Conservation (phyloP, 2,888 invertebrate genomes). For the Eutolmus rufibarbis region DNA sequence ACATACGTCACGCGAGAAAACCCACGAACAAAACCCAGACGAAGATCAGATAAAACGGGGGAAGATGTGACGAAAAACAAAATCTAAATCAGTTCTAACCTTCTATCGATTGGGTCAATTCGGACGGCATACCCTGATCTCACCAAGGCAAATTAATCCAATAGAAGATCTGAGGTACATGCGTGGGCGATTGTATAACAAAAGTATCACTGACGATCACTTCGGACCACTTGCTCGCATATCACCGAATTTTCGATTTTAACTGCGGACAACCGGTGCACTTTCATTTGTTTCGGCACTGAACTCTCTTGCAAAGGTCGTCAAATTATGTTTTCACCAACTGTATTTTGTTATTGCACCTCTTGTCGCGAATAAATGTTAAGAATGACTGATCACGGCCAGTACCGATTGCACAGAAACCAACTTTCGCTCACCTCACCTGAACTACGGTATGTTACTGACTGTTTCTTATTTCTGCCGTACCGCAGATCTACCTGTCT, state of each 20-base stretch:
- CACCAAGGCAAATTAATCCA: constrained; percentile 27
- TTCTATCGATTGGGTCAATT: constrained; percentile 19
- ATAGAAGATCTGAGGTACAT: background rate
- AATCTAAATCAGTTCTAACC: constrained; percentile 30
- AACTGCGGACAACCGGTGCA: background rate
- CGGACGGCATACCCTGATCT: constrained; percentile 13
- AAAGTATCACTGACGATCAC: constrained; percentile 12
- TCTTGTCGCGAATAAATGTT: background rate
- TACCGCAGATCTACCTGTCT: constrained; percentile 4
- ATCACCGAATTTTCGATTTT: background rate
- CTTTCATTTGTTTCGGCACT: background rate
- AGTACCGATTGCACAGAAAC: background rate
- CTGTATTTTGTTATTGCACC: background rate
- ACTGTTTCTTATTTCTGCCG: constrained; percentile 4
- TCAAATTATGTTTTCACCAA: background rate
- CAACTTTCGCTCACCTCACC: constrained; percentile 31
- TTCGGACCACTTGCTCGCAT: background rate
- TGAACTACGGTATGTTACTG: constrained; percentile 44
- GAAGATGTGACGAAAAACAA: background rate
- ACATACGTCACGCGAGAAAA: constrained; percentile 27
- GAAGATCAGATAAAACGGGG: background rate
- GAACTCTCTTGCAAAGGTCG: background rate
- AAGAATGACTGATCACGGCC: background rate
- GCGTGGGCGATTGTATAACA: constrained; percentile 22
- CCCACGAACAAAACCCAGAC: constrained; percentile 18